Percentiles rank a stretch among this genome's conserved stretches.
These are phyloP conservation scores for Halocynthia roretzi DNA, from an alignment of 23 tunicate species.

Conservation along the genomic window DNA sequence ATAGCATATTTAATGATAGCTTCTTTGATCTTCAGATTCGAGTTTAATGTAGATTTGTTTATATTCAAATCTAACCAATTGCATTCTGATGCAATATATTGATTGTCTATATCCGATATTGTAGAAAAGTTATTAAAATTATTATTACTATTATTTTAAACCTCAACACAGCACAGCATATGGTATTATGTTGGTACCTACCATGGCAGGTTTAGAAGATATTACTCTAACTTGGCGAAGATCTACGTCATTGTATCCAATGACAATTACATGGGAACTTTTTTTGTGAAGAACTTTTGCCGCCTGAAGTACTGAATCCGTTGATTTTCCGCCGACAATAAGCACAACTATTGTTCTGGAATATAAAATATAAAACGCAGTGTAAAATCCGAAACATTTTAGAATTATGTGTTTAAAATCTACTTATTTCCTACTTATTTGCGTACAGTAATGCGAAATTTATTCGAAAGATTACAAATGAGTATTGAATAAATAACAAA, in stretches of 20 bases:
- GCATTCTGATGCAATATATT: too few species aligned
- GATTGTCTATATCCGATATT: too few species aligned
- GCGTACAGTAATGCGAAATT: background rate
- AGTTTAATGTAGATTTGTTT: background rate
- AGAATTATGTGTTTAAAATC: background rate
- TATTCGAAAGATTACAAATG: background rate
- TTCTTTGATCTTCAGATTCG: background rate
- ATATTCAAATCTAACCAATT: too few species aligned
- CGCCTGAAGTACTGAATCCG: background rate
- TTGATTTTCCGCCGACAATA: slow-evolving; percentile 2
- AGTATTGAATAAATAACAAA: background rate
- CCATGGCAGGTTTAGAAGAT: background rate
- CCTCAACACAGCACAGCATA: too few species aligned
- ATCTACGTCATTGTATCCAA: slow-evolving; percentile 14
- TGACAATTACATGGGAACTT: background rate
- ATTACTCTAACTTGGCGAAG: background rate
- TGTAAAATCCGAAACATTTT: background rate
- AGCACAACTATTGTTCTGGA: slow-evolving; percentile 10
- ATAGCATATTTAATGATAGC: background rate
- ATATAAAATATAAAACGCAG: background rate
- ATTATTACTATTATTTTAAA: too few species aligned
- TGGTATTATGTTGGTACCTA: background rate
- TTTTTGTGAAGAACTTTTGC: background rate
- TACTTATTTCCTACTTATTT: background rate
- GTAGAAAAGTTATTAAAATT: too few species aligned